These are phyloP conservation scores for Cephus rjabovi DNA, from an alignment of 2,888 invertebrate species.

Conservation along the genomic window DNA sequence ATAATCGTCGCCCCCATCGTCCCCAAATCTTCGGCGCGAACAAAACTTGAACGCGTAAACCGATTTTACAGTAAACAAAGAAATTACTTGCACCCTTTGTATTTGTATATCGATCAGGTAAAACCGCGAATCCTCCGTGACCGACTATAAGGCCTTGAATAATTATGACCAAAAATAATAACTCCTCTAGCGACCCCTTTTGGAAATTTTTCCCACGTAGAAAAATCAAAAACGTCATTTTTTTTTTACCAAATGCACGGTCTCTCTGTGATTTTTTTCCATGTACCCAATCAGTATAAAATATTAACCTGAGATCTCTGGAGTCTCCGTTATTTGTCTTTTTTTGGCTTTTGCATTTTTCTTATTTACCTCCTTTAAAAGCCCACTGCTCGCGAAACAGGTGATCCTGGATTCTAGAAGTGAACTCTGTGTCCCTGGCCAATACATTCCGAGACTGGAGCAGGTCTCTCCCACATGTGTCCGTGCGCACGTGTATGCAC, in stretches of 20 bases:
- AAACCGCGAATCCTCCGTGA: background rate
- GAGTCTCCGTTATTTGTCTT: too few relatives aligned
- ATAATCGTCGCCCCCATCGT: background rate
- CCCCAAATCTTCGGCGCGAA: background rate
- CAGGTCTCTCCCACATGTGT: constrained; percentile 23
- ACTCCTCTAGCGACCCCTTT: rapidly evolving
- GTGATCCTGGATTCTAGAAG: background rate
- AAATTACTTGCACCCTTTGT: background rate
- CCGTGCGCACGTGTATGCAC: background rate
- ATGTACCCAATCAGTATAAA: background rate
- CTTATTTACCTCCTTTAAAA: background rate
- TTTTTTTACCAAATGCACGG: background rate
- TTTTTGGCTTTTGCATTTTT: background rate
- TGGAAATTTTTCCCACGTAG: background rate
- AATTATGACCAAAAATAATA: background rate
- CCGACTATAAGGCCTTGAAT: background rate
- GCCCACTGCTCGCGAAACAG: background rate
- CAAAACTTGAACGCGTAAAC: background rate
- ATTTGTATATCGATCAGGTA: background rate
- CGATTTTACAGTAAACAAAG: background rate
- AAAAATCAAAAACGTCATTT: background rate
- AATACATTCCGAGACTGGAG: constrained; percentile 52
- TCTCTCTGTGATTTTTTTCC: background rate
- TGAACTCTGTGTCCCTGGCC: constrained; percentile 11
- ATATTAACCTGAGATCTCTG: too few relatives aligned